Percentiles rank a stretch among this genome's conserved stretches.
phyloP scores from a whole-genome alignment of 2,113 vertebrate species.

The Halcyon malimbica region DNA sequence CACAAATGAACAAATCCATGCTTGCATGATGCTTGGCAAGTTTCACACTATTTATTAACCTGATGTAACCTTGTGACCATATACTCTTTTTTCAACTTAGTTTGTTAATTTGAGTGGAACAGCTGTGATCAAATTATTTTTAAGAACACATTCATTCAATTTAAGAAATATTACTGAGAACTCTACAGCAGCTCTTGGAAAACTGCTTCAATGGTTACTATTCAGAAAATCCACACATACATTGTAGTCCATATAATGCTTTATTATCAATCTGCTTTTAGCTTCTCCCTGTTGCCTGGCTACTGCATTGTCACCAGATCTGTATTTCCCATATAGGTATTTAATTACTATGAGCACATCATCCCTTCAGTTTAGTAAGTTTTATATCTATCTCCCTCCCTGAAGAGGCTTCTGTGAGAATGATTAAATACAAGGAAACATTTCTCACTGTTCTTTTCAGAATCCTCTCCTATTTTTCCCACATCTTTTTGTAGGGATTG shows the following conservation, averaged over 20 bases:
- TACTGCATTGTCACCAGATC: neutral
- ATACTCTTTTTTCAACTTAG: neutral
- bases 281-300: neutral
- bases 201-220: neutral
- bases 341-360: neutral
- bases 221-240: neutral
- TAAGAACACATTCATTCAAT: neutral
- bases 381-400: neutral
- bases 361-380: neutral
- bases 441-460: neutral
- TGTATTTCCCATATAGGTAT: neutral
- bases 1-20: neutral
- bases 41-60: constrained; percentile 1
- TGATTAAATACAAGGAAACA: neutral
- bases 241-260: neutral
- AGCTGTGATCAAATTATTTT: neutral
- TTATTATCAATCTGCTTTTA: neutral
- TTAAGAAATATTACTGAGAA: neutral
- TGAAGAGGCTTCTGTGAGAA: neutral
- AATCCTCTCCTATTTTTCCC: neutral
- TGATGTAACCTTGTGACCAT: neutral
- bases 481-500: neutral
- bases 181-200: neutral
- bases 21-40: neutral
- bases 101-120: constrained; percentile 3